Conservation (phyloP, 2,888 invertebrate genomes). For the Nomada ruficornis region DNA sequence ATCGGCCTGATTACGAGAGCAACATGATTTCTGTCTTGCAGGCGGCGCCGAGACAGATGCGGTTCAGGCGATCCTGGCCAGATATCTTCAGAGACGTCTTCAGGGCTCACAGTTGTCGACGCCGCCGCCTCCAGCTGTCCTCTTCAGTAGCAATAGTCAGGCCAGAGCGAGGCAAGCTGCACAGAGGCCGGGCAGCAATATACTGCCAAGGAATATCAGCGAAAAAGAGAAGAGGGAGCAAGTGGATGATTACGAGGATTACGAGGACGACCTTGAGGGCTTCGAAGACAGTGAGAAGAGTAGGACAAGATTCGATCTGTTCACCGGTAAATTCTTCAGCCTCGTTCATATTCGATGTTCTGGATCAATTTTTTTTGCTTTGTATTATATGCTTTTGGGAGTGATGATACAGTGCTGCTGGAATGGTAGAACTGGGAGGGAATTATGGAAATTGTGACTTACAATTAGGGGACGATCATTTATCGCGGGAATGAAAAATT, state of each 20-base stretch:
- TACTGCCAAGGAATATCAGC: constrained; percentile 57
- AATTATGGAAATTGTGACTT: no score
- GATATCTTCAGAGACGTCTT: constrained; percentile 78
- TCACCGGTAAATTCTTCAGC: constrained; percentile 67
- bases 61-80: constrained; percentile 77
- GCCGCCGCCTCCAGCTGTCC: constrained; percentile 77
- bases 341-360: constrained; percentile 28
- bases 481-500: no score
- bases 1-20: constrained; percentile 72
- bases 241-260: constrained; percentile 77
- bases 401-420: background rate
- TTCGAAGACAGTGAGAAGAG: constrained; percentile 78
- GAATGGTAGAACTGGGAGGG: background rate
- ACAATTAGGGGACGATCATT: no score
- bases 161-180: constrained; percentile 70
- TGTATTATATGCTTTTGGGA: background rate
- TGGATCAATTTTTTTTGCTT: background rate
- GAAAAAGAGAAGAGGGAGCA: constrained; percentile 68
- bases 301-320: constrained; percentile 78
- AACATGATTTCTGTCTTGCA: constrained; percentile 76
- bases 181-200: constrained; percentile 53
- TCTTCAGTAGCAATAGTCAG: constrained; percentile 74
- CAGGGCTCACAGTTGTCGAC: constrained; percentile 77
- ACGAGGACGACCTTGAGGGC: constrained; percentile 78
- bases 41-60: constrained; percentile 77